Evolutionary conservation across 2,113 vertebrate species (phyloP), one percentile per base, ranked within the genome.

Genomic region (Natator depressus): DNA sequence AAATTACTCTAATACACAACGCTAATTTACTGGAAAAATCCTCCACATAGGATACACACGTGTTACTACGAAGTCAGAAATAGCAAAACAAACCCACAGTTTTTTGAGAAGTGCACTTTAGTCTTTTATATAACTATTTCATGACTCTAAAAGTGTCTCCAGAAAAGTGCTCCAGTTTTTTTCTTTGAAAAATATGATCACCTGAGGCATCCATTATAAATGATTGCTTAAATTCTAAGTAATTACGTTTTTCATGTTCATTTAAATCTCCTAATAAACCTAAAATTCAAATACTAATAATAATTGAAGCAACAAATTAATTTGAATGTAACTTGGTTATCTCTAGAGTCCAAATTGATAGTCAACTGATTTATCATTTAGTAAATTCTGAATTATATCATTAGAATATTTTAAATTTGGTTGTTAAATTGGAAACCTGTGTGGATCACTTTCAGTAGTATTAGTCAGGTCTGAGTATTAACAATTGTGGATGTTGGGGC

Each of bases 241-340:
- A 76, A 76, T 76, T 10, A 25, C 2, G 1, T 75, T 76, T 46
- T 76, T 25, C 24, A 19, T 16, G 38, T 76, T 85, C 87, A 95
- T 89, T 69, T 75, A 4, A 79, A 89, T 72, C 31, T 50, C 69
- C 81, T 72, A 87, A 72, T 78, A 47, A 93, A 75, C 72, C 83
- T 93, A 47, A 94, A 87, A 91, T 80, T 84, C 25, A 94, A 96
- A 90, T 69, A 29, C 29, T 80, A 54, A 88, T 82, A 82, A 54
- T 54, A 91, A 78, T 96, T 95, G 89, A 16, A n/a, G 65, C 87
- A 91, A 91, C 85, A 79, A 78, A 82, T 96, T 92, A 91, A 84
- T 96, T 84, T 85, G 4, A 94, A 89, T 88, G 72, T 46, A 86
- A 92, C 90, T 55, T 88, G 90, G 87, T 88, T 76, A 14, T 92